phyloP scores from a whole-genome alignment of 2,797 vertebrate genomes.

The Sarcoramphus papa region DNA sequence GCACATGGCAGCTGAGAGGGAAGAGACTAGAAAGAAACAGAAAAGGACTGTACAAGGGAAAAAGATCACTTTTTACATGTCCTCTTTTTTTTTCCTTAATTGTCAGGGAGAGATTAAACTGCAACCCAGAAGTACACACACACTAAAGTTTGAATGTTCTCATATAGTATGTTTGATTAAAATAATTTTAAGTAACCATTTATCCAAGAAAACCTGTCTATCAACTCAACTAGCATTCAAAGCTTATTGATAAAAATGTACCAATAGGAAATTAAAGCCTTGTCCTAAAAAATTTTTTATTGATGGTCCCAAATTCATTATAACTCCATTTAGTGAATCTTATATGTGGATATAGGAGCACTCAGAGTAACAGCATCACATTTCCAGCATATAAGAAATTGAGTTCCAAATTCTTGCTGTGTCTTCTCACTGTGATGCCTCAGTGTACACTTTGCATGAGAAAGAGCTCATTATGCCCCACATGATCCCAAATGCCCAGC shows the following conservation, averaged over 20 bases:
- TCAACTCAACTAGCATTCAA: neutral
- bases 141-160: neutral
- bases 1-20: neutral
- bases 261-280: neutral
- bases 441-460: neutral
- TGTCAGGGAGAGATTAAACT: neutral
- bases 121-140: neutral
- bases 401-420: slow-evolving; percentile 10
- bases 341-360: neutral
- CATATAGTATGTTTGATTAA: neutral
- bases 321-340: neutral
- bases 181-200: neutral
- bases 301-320: neutral
- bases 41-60: neutral
- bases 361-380: neutral
- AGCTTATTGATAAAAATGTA: neutral
- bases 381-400: neutral
- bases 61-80: neutral
- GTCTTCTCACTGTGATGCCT: neutral
- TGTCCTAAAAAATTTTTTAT: neutral
- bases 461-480: slow-evolving; percentile 54
- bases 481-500: slow-evolving; percentile 47
- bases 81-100: neutral
- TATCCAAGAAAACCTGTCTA: neutral
- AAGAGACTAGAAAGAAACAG: neutral